phyloP scores from a whole-genome alignment of 2,113 vertebrate genomes.

The Paedocypris sp. region DNA sequence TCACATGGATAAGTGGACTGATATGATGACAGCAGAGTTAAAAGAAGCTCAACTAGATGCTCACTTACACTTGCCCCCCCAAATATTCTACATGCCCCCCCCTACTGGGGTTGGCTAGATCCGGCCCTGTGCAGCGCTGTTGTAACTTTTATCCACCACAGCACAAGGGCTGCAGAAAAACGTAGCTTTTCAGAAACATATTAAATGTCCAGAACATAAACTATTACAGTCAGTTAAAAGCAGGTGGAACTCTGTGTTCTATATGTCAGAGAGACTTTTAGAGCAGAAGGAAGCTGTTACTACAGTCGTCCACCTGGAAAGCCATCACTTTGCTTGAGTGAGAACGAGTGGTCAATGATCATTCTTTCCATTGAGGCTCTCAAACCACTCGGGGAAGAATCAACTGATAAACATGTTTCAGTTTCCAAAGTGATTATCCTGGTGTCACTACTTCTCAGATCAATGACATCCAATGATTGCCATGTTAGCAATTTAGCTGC shows the following conservation, averaged over 20 bases:
- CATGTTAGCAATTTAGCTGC: conserved; percentile 22
- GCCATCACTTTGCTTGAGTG: conserved; percentile 28
- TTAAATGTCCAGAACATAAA: conserved; percentile 31
- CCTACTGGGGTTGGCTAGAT: too few species aligned
- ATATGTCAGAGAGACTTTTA: conserved; percentile 30
- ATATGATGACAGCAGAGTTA: too few species aligned
- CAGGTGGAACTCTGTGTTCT: conserved; percentile 37
- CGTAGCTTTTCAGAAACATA: conserved; percentile 33
- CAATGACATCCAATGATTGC: neutral
- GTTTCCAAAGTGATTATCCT: conserved; percentile 27
- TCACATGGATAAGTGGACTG: too few species aligned
- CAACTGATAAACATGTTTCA: conserved; percentile 23
- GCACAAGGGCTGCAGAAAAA: conserved; percentile 27
- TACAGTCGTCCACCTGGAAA: conserved; percentile 29
- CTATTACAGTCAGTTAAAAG: conserved; percentile 32
- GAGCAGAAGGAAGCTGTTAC: conserved; percentile 24
- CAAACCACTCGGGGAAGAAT: conserved; percentile 31
- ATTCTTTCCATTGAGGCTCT: conserved; percentile 27
- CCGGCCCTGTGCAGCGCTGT: conserved; percentile 18
- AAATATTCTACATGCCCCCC: too few species aligned
- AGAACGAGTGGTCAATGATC: conserved; percentile 21
- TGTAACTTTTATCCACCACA: conserved; percentile 35
- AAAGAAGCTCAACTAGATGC: too few species aligned
- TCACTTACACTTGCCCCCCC: too few species aligned
- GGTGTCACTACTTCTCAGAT: conserved; percentile 19